These are phyloP conservation scores for Phymastichus coffea DNA, from an alignment of 1,140 invertebrate genomes.

Conservation along the genomic window DNA sequence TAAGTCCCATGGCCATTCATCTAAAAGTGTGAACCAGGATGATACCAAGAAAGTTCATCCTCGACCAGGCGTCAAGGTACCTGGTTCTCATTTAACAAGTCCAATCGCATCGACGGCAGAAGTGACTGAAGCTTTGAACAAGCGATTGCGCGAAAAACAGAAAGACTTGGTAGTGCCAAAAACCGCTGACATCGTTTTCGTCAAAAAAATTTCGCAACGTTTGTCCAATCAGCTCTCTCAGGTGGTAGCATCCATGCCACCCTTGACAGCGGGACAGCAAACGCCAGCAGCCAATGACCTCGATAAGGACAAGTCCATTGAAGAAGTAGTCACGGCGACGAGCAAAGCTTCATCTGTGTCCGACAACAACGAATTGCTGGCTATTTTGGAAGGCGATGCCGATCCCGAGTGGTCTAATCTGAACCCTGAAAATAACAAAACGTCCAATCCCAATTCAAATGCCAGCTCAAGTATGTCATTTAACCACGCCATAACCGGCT, in stretches of 20 bases:
- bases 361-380: constrained; percentile 53
- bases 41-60: constrained; percentile 30
- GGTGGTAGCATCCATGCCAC: constrained; percentile 35
- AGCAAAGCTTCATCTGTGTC: constrained; percentile 3
- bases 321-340: background rate
- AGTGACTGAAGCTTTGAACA: constrained; percentile 49
- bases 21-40: too few species aligned
- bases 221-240: constrained; percentile 50
- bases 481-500: too few species aligned
- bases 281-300: background rate
- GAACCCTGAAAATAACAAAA: constrained; percentile 39
- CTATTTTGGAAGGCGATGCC: constrained; percentile 56
- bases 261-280: constrained; percentile 29
- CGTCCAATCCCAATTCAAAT: background rate
- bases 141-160: constrained; percentile 49
- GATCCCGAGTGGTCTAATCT: constrained; percentile 56
- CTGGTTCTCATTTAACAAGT: constrained; percentile 45
- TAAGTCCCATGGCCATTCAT: too few species aligned
- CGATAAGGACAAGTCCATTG: background rate
- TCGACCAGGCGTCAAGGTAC: constrained; percentile 36
- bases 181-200: constrained; percentile 53
- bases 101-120: constrained; percentile 50
- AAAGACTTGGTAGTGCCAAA: constrained; percentile 45
- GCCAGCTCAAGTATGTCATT: too few species aligned
- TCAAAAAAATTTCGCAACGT: constrained; percentile 55